These are phyloP conservation scores for Pitta sordida DNA, from an alignment of 2,113 vertebrate species.

Conservation along the genomic window DNA sequence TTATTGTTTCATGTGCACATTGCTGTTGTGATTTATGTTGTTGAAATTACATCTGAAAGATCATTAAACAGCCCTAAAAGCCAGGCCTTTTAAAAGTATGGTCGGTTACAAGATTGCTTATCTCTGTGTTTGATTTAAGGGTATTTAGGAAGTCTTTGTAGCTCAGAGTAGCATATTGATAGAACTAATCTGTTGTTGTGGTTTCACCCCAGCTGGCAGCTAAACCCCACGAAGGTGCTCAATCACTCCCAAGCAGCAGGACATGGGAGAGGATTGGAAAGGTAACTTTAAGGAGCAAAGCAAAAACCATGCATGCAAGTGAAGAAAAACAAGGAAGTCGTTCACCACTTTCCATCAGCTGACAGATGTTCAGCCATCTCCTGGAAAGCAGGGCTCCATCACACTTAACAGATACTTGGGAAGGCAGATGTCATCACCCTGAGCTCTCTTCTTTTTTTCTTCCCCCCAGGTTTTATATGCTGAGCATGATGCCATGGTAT, in stretches of 20 bases:
- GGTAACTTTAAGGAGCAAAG: not conserved
- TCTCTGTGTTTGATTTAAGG: not conserved
- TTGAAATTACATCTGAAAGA: not conserved
- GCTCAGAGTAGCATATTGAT: not conserved
- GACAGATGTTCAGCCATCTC: not conserved
- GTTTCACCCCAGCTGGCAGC: not conserved
- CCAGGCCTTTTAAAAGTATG: not conserved
- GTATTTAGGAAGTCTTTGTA: not conserved
- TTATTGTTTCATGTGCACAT: not conserved
- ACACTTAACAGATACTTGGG: fast-evolving
- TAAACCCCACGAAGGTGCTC: not conserved
- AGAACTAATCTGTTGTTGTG: not conserved
- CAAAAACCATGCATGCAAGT: not conserved
- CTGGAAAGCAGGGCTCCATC: not conserved
- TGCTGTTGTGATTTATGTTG: not conserved
- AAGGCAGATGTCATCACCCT: not conserved
- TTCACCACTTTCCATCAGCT: not conserved
- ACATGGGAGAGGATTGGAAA: not conserved
- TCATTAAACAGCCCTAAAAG: not conserved
- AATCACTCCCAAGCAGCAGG: not conserved
- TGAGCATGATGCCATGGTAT: too few species aligned
- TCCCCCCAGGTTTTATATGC: not conserved
- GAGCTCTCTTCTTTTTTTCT: not conserved
- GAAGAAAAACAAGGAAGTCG: not conserved
- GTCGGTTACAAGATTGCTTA: not conserved